Conservation (phyloP, 2,113 vertebrate genomes). For the Strigops habroptila region DNA sequence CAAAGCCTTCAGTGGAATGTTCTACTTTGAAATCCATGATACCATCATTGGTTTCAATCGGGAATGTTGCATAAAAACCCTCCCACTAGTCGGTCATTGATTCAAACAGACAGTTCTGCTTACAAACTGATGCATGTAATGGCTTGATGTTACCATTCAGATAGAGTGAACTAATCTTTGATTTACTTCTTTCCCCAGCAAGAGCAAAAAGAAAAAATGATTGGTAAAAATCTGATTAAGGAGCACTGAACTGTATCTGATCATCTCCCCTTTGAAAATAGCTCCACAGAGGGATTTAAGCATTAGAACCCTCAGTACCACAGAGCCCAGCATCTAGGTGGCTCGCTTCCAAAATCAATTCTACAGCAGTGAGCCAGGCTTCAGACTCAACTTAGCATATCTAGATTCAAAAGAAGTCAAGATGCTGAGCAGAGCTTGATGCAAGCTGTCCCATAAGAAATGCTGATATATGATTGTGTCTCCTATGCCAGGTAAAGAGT, state of each 20-base stretch:
- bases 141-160: neutral
- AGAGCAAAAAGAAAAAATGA: neutral
- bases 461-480: neutral
- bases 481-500: neutral
- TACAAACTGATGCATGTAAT: neutral
- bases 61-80: neutral
- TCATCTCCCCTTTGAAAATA: neutral
- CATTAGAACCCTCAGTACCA: neutral
- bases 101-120: neutral
- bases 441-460: neutral
- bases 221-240: constrained; percentile 23
- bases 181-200: neutral
- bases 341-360: constrained; percentile 26
- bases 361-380: neutral
- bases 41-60: neutral
- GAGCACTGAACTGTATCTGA: neutral
- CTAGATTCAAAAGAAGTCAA: neutral
- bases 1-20: neutral
- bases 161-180: neutral
- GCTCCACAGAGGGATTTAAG: neutral
- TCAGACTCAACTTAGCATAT: neutral
- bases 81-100: neutral
- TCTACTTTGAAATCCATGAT: neutral
- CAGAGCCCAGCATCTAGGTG: neutral
- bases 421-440: neutral